These are phyloP conservation scores for Eptesicus fuscus DNA, from an alignment of 2,113 vertebrate genomes.

Conservation along the genomic window DNA sequence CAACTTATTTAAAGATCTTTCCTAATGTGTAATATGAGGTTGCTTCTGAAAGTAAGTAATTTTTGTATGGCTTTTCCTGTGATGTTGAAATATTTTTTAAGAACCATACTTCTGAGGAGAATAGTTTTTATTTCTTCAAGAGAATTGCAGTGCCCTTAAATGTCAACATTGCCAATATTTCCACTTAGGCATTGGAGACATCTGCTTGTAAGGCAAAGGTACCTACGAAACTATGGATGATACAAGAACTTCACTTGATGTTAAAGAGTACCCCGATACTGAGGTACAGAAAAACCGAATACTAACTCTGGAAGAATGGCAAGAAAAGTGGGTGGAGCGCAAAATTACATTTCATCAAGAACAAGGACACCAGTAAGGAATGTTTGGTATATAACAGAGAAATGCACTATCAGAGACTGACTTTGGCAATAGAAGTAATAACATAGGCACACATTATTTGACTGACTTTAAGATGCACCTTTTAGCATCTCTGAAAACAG, in stretches of 20 bases:
- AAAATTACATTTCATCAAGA: constrained; percentile 85
- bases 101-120: not conserved
- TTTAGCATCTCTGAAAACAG: not conserved
- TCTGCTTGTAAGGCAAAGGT: not conserved
- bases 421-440: constrained; percentile 5
- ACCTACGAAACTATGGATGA: constrained; percentile 52
- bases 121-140: not conserved
- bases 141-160: not conserved
- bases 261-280: not conserved
- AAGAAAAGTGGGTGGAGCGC: constrained; percentile 82
- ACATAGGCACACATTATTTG: not conserved
- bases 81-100: not conserved
- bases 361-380: constrained; percentile 82
- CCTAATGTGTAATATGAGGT: not conserved
- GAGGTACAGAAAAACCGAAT: constrained; percentile 76
- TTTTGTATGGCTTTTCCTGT: not conserved
- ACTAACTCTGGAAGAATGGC: constrained; percentile 86
- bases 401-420: not conserved
- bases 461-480: not conserved
- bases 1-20: not conserved
- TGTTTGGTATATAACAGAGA: not conserved
- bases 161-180: not conserved
- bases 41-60: not conserved
- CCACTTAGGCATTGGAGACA: not conserved
- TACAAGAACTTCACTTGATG: not conserved